phyloP scores from a whole-genome alignment of 2,888 invertebrate species.

The Dascillus cervinus region DNA sequence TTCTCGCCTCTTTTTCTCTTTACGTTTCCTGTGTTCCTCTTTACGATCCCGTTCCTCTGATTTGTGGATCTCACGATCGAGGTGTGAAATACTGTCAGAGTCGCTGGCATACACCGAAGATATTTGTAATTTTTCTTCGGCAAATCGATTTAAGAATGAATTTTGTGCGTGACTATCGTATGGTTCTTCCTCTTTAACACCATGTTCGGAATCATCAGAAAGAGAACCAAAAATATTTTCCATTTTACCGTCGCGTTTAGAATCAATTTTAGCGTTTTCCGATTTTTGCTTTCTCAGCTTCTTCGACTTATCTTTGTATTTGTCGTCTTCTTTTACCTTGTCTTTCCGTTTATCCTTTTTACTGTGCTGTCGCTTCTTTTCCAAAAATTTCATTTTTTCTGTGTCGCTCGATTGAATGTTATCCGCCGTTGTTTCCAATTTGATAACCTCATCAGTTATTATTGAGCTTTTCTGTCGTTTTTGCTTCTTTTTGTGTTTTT shows the following conservation, averaged over 20 bases:
- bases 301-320: constrained; percentile 50
- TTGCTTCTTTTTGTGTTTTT: constrained; percentile 80
- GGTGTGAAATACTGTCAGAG: constrained; percentile 35
- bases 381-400: constrained; percentile 34
- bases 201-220: constrained; percentile 58
- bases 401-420: constrained; percentile 26
- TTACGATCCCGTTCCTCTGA: constrained; percentile 32
- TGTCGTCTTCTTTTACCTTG: constrained; percentile 49
- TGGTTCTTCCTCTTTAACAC: constrained; percentile 27
- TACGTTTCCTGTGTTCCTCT: constrained; percentile 52
- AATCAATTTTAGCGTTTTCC: constrained; percentile 40
- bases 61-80: constrained; percentile 22
- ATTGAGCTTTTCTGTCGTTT: constrained; percentile 65
- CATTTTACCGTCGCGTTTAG: constrained; percentile 71
- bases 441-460: constrained; percentile 49
- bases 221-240: constrained; percentile 83
- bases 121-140: constrained; percentile 18
- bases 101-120: constrained; percentile 46
- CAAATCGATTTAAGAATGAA: constrained; percentile 15
- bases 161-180: constrained; percentile 17
- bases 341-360: constrained; percentile 57
- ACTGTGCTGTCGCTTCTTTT: constrained; percentile 40
- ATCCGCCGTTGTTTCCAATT: constrained; percentile 34
- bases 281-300: constrained; percentile 47
- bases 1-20: constrained; percentile 57